These are phyloP conservation scores for Gobio occitaniae DNA, from an alignment of 2,797 vertebrate species.

Conservation along the genomic window DNA sequence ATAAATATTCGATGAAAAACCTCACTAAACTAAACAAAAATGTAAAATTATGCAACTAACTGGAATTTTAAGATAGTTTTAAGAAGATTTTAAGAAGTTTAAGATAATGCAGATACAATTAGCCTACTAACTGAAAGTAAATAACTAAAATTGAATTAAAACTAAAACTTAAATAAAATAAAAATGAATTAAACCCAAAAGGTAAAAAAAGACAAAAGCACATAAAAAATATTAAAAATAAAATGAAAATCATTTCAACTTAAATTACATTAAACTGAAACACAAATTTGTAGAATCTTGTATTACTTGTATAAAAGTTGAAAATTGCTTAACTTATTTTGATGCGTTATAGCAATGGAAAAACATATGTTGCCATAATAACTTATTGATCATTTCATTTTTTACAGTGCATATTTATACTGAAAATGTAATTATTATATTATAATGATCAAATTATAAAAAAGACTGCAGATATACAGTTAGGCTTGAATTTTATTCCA, in stretches of 20 bases:
- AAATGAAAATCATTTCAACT: too few species aligned
- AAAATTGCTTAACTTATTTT: too few species aligned
- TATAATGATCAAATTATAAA: neutral
- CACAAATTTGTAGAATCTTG: too few species aligned
- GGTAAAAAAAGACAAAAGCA: neutral
- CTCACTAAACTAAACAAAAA: neutral
- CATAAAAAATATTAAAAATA: neutral
- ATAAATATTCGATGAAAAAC: neutral
- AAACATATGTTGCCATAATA: too few species aligned
- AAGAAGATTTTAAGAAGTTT: neutral
- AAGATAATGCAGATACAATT: neutral
- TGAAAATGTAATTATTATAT: neutral
- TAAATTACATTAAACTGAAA: too few species aligned
- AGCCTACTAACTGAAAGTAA: neutral
- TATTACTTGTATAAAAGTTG: too few species aligned
- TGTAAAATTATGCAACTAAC: neutral
- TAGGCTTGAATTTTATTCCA: neutral
- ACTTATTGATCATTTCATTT: too few species aligned
- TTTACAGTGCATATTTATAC: neutral
- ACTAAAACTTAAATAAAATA: neutral
- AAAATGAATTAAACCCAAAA: neutral
- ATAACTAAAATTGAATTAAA: neutral
- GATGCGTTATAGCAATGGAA: too few species aligned
- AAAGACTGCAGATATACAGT: neutral
- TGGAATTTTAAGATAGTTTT: neutral